A percentile compares a stretch with the other conserved stretches of the same genome.
phyloP scores from a whole-genome alignment of 2,797 vertebrate species.

The Enteromius paludinosus region DNA sequence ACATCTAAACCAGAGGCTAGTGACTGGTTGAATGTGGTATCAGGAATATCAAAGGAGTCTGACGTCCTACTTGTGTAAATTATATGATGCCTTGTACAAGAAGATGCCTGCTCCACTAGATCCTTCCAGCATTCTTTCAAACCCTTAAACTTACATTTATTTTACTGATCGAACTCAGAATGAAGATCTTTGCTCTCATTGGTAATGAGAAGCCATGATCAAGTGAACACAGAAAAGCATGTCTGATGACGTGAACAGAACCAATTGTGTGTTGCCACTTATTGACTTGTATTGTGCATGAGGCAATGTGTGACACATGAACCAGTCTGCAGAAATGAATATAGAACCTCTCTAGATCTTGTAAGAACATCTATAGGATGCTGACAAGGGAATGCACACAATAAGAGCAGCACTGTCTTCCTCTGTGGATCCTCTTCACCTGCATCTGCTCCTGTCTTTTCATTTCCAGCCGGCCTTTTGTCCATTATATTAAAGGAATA shows the following conservation, averaged over 20 bases:
- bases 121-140: neutral
- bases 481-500: constrained; percentile 7
- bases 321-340: constrained; percentile 13
- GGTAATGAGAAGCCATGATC: neutral
- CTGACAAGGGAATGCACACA: neutral
- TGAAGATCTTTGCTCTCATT: neutral
- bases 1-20: neutral
- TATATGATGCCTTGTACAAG: neutral
- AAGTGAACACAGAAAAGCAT: neutral
- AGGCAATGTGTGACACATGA: constrained; percentile 22
- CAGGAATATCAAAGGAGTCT: neutral
- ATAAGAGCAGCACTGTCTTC: neutral
- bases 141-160: neutral
- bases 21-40: neutral
- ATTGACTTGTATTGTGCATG: constrained; percentile 4
- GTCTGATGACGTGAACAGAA: neutral
- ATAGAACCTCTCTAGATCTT: constrained; percentile 3
- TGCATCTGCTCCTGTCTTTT: constrained; percentile 1
- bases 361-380: constrained; percentile 1
- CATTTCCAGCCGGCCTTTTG: neutral
- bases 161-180: neutral
- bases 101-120: neutral
- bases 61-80: neutral
- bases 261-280: neutral
- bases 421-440: neutral